Evolutionary conservation across 1,140 invertebrate genomes (phyloP).

Genomic region (Globodera rostochiensis): DNA sequence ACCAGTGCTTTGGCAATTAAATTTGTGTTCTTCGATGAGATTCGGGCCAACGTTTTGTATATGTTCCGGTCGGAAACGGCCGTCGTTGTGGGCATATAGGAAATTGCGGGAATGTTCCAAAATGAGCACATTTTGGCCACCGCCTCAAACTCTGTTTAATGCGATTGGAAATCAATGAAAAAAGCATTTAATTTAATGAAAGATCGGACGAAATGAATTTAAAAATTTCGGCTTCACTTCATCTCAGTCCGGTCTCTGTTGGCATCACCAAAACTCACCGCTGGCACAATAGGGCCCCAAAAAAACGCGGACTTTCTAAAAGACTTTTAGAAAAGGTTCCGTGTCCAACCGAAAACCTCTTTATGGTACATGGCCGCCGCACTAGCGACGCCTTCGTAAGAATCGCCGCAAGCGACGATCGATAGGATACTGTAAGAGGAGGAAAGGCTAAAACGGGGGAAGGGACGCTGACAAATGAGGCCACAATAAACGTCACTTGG

Average conservation of each 20-base stretch:
- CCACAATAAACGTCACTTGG: background rate
- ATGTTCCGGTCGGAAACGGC: constrained; percentile 55
- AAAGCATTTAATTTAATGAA: no score
- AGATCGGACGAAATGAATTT: no score
- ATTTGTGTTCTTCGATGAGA: constrained; percentile 63
- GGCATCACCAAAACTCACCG: constrained; percentile 27
- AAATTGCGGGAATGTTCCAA: constrained; percentile 65
- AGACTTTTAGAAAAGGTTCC: background rate
- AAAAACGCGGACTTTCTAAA: constrained; percentile 53
- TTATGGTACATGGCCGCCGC: constrained; percentile 60
- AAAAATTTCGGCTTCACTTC: background rate
- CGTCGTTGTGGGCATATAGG: constrained; percentile 59
- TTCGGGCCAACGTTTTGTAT: constrained; percentile 60
- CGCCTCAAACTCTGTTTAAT: constrained; percentile 56
- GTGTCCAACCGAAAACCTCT: constrained; percentile 1
- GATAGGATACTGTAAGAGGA: constrained; percentile 53
- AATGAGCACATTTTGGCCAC: constrained; percentile 63
- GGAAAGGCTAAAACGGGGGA: constrained; percentile 27
- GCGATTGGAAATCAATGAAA: no score
- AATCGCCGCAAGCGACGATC: constrained; percentile 53
- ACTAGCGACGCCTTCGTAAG: constrained; percentile 63
- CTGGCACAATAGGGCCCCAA: constrained; percentile 58
- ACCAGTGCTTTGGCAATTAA: constrained; percentile 56
- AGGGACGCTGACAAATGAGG: background rate
- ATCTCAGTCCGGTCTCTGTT: background rate